Conservation (phyloP, 1,140 invertebrate species). For the Halictus rubicundus region DNA sequence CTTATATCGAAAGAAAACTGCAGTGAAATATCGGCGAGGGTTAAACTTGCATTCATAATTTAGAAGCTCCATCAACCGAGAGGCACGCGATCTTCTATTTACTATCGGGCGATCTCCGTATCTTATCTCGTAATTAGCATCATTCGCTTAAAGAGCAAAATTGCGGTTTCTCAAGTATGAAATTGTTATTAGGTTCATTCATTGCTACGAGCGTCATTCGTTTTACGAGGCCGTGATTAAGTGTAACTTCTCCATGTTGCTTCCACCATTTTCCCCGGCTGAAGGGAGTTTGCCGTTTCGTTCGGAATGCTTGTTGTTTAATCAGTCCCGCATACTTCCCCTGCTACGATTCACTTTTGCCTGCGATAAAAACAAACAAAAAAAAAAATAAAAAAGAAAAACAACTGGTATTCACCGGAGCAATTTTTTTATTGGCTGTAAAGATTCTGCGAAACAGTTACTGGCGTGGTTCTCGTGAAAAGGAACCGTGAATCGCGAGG, state of each 20-base stretch:
- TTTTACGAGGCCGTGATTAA: too few species aligned
- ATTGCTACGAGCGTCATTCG: neutral
- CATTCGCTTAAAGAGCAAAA: neutral
- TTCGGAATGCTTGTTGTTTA: neutral
- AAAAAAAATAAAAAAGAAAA: too few species aligned
- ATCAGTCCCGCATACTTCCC: neutral
- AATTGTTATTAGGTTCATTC: neutral
- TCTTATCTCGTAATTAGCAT: neutral
- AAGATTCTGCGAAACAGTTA: conserved; percentile 42
- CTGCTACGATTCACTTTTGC: neutral
- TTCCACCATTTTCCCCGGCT: neutral
- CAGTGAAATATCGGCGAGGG: too few species aligned
- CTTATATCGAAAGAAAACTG: too few species aligned
- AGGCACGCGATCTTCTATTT: too few species aligned
- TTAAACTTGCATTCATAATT: too few species aligned
- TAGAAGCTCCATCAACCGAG: too few species aligned
- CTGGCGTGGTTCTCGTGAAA: conserved; percentile 15
- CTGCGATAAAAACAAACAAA: neutral
- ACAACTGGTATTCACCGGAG: too few species aligned
- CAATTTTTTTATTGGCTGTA: conserved; percentile 19
- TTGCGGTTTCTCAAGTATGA: neutral
- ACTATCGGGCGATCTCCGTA: neutral
- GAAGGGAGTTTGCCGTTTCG: neutral
- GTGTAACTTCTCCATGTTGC: neutral
- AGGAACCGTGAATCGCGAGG: conserved; percentile 57